Base-by-base conservation (phyloP, 64 coral and sea anemone species). In the Stichodactyla mertensii region DNA sequence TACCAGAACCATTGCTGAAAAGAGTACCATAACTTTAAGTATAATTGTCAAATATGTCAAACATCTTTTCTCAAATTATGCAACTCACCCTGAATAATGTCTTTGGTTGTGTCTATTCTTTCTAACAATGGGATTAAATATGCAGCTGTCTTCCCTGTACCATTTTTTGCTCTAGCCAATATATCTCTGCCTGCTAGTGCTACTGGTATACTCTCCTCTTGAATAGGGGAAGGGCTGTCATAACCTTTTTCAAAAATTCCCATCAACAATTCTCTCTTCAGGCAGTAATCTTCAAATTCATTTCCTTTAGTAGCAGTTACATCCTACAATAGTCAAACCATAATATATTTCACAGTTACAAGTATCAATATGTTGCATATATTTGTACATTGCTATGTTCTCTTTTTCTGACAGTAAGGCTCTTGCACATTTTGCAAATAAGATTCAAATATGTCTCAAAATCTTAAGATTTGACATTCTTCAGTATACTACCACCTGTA, bases 211-310 rank as follows among this genome's bases (percentile, higher is more conserved):
- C 97, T 99, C 27, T 99, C 97, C 82, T 99, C 97, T 91, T 99
- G 97, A 64, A 99, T 95, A n/a, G 97, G 97, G 57, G 97, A 99
- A 18, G 97, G 97, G 36, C 92, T 95, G 58, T 99, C 97, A 88
- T 87, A 99, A 23, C 97, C 97, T 84, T 99, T 99, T 54, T 99
- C 97, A 88, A 99, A 99, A 88, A 99, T 92, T 71, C 97, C 97
- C 97, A 99, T 99, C 10, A 99, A 87, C 53, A 99, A 79, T 71
- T 99, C 97, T 71, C 97, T 86, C 86, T 95, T 95, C 16, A 99
- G 90, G 64, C 88, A 92, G 81, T 99, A 99, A 88, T 99, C 97
- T 95, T 99, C 97, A 95, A 99, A 99, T 18, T 99, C 97, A 89
- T 99, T 99, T 77, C 97, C 97, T 95, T 99, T 99, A 10, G 97